Percentiles rank a stretch among this genome's conserved stretches.
phyloP scores from a whole-genome alignment of 1,140 invertebrate species.

The Kradibia gibbosae region DNA sequence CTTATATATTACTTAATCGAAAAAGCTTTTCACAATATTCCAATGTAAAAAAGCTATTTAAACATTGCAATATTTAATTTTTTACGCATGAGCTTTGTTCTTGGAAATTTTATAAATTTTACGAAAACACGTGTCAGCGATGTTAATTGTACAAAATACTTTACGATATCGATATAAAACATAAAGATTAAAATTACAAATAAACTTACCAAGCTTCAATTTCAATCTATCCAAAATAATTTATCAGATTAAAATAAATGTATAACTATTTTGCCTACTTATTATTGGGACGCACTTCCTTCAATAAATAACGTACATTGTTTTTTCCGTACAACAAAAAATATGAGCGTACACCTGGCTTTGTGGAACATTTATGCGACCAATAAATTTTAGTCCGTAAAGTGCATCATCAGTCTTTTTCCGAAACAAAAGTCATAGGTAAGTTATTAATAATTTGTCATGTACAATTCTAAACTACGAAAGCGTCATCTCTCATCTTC shows the following conservation, averaged over 20 bases:
- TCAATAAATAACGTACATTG: not conserved
- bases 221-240: not conserved
- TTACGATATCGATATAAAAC: no score
- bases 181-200: not conserved
- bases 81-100: no score
- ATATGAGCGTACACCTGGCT: not conserved
- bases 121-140: no score
- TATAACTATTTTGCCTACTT: not conserved
- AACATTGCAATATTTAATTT: no score
- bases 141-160: no score
- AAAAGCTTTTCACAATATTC: no score
- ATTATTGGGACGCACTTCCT: not conserved
- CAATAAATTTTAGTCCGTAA: conserved; percentile 26
- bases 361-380: not conserved
- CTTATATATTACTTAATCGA: no score
- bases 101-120: no score
- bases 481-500: conserved; percentile 50
- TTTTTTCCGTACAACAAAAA: not conserved
- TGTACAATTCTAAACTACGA: conserved; percentile 53
- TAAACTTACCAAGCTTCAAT: not conserved
- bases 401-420: conserved; percentile 40
- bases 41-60: no score
- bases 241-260: not conserved
- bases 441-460: conserved; percentile 64
- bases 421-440: conserved; percentile 49